These are phyloP conservation scores for Periphyllus acericola DNA, from an alignment of 2,888 invertebrate species.

Conservation along the genomic window DNA sequence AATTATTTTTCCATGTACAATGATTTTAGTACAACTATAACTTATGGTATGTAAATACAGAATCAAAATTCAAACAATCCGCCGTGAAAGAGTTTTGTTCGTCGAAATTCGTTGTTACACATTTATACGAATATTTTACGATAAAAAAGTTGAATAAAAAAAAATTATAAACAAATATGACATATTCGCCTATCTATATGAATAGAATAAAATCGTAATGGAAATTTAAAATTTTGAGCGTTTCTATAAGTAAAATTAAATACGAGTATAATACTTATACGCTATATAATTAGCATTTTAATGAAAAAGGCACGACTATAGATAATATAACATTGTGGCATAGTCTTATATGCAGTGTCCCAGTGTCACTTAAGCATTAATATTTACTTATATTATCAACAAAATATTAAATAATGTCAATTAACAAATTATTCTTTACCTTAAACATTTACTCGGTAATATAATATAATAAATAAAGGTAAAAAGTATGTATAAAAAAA, in stretches of 20 bases:
- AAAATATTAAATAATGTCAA: neutral
- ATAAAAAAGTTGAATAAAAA: conserved; percentile 44
- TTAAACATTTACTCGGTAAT: conserved; percentile 14
- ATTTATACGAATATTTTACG: conserved; percentile 36
- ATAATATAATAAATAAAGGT: conserved; percentile 12
- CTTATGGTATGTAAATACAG: conserved; percentile 33
- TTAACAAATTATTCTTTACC: conserved; percentile 28
- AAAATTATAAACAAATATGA: conserved; percentile 38
- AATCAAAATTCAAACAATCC: conserved; percentile 48
- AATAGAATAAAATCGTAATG: conserved; percentile 55
- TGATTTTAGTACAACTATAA: conserved; percentile 12
- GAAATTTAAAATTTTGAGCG: conserved; percentile 56
- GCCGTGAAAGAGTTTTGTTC: conserved; percentile 36
- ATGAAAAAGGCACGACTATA: conserved; percentile 59
- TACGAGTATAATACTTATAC: conserved; percentile 44
- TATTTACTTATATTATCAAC: conserved; percentile 10
- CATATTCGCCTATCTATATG: conserved; percentile 29
- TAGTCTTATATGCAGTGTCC: neutral
- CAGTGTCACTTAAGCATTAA: conserved; percentile 39
- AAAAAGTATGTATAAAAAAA: conserved; percentile 34
- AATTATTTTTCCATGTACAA: conserved; percentile 13
- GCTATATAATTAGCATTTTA: conserved; percentile 46
- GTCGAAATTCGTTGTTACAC: conserved; percentile 56
- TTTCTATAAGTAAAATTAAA: conserved; percentile 57
- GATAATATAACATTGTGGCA: conserved; percentile 30